phyloP scores from a whole-genome alignment of 2,888 invertebrate species.

The Helicoverpa assulta region DNA sequence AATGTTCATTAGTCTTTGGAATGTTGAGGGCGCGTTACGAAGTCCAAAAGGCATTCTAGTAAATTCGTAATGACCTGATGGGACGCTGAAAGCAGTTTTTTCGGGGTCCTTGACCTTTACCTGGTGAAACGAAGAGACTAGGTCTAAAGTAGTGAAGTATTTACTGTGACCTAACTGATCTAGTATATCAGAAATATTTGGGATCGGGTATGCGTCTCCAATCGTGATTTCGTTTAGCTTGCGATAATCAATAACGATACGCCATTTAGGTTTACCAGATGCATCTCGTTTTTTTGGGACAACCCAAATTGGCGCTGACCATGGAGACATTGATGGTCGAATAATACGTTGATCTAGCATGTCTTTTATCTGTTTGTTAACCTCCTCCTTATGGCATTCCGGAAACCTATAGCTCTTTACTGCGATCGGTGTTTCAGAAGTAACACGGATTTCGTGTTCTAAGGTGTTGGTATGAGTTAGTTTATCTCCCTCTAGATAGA shows the following conservation, averaged over 20 bases:
- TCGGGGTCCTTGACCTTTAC: not conserved
- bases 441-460: conserved; percentile 8
- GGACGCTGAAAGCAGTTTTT: conserved; percentile 6
- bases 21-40: not conserved
- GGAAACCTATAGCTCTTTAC: conserved; percentile 3
- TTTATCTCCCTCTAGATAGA: conserved; percentile 3
- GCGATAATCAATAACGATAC: not conserved
- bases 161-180: conserved; percentile 7
- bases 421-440: conserved; percentile 1
- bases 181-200: conserved; percentile 1
- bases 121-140: conserved; percentile 6
- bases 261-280: not conserved
- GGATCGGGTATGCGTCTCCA: conserved; percentile 5
- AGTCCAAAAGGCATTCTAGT: conserved; percentile 5
- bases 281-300: not conserved
- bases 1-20: not conserved
- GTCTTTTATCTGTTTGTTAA: conserved; percentile 24
- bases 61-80: conserved; percentile 1
- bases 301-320: not conserved
- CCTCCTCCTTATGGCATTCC: conserved; percentile 1
- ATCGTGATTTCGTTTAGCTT: conserved; percentile 4
- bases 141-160: conserved; percentile 2
- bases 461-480: conserved; percentile 1
- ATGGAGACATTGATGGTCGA: no score
- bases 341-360: not conserved